Evolutionary conservation across 2,888 invertebrate species (phyloP).

Genomic region (Helicoverpa assulta): DNA sequence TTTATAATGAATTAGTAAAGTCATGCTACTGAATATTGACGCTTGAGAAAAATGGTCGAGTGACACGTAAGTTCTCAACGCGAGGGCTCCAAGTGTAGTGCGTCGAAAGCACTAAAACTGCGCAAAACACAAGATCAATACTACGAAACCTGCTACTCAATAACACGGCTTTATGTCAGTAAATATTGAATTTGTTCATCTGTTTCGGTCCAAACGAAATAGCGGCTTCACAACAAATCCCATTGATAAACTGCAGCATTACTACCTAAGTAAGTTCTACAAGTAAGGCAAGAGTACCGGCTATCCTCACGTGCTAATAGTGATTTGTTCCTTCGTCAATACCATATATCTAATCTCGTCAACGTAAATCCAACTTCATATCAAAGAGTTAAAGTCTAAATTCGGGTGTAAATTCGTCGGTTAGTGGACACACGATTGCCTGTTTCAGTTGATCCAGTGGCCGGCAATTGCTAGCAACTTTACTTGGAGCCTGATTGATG

Average conservation of each 20-base stretch:
- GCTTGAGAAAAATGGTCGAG: no score
- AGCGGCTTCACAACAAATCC: constrained; percentile 57
- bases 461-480: constrained; percentile 79
- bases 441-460: constrained; percentile 78
- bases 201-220: constrained; percentile 42
- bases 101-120: neutral
- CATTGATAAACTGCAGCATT: constrained; percentile 70
- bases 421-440: constrained; percentile 63
- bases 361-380: constrained; percentile 59
- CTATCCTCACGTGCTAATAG: constrained; percentile 77
- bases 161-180: constrained; percentile 19
- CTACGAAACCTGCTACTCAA: constrained; percentile 11
- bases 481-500: constrained; percentile 81
- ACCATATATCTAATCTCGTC: constrained; percentile 66
- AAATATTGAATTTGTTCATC: constrained; percentile 19
- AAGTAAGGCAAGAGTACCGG: constrained; percentile 74
- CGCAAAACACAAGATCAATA: constrained; percentile 13
- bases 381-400: constrained; percentile 66
- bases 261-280: constrained; percentile 62
- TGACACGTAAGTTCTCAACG: neutral
- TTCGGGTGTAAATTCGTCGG: constrained; percentile 49
- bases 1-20: neutral
- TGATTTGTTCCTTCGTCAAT: constrained; percentile 77
- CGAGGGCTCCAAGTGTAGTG: neutral
- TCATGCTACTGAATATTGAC: no score